Evolutionary conservation across 1,140 invertebrate genomes (phyloP), one percentile per base, ranked within the genome.

Genomic region (Venturia canescens): DNA sequence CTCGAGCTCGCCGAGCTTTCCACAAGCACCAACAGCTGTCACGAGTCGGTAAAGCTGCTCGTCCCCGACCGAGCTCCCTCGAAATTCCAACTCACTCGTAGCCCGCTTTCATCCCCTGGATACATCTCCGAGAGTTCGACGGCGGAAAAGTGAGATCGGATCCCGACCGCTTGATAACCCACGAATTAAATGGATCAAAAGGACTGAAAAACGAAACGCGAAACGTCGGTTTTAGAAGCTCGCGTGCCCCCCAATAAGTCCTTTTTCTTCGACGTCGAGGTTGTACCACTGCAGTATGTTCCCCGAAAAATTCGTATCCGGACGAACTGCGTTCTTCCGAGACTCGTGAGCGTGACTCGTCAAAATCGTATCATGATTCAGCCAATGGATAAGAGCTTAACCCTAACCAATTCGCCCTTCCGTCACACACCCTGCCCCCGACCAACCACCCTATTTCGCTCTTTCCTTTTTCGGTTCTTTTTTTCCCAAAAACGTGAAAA

Each of bases 301-400:
- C 38, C 5, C 38, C 38, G 2, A 44, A 44, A 44, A 44, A 9
- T 44, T 57, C 53, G 53, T 57, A 5, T n/a, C 21, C 21, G 53
- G 53, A 4, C 18, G 13, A 57, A 11, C n/a, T 85, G 84, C 79
- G 88, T 86, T 87, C 84, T 83, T 84, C 83, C 83, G 86, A 86
- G 84, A 86, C 88, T 86, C n/a, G n/a, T n/a, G 90, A 89, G 88
- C 89, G 89, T 91, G 89, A 91, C 88, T 89, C 76, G 84, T 74
- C 78, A 86, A 84, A 88, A 90, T 91, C 90, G 78, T 84, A 90
- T 91, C 89, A 85, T 84, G 88, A 91, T 90, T 86, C 84, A 87
- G 78, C 81, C 79, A 27, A 50, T 78, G 85, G 89, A 90, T 91
- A 91, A 90, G 85, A 44, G 11, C 5, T 44, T 13, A 44, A 44